Percentiles rank a stretch among this genome's conserved stretches.
Evolutionary conservation across 1,140 invertebrate species (phyloP).

Genomic region (Nixonia krombeini): DNA sequence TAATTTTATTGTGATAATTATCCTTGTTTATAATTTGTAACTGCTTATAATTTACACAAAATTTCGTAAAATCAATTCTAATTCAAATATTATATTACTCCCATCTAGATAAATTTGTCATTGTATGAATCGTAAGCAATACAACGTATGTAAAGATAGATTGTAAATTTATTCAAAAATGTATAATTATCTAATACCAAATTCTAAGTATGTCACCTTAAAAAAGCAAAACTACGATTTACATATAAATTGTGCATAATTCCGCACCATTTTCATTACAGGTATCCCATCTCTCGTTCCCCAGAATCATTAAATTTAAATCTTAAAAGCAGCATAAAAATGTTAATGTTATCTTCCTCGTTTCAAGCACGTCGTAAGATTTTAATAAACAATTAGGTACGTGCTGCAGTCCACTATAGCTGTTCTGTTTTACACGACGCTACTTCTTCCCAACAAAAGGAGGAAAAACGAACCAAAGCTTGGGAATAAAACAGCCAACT

Average conservation of each 20-base stretch:
- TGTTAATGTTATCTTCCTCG: not conserved
- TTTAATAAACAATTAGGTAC: constrained; percentile 3
- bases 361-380: not conserved
- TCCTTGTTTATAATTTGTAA: too few species aligned
- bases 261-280: not conserved
- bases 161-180: too few species aligned
- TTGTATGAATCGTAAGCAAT: too few species aligned
- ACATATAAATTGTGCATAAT: too few species aligned
- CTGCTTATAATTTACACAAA: too few species aligned
- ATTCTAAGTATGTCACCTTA: too few species aligned
- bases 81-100: too few species aligned
- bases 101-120: too few species aligned
- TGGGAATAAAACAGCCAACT: constrained; percentile 8
- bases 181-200: not conserved
- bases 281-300: not conserved
- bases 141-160: too few species aligned
- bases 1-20: too few species aligned
- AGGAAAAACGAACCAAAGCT: constrained; percentile 15
- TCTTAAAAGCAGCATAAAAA: not conserved
- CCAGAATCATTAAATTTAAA: not conserved
- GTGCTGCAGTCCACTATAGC: not conserved
- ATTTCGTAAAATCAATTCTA: too few species aligned
- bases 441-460: not conserved
- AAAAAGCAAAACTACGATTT: too few species aligned
- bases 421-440: not conserved